A percentile compares a stretch with the other conserved stretches of the same genome.
phyloP scores from a whole-genome alignment of 35 echinoderm and acorn worm species.

The Chiridota heheva region DNA sequence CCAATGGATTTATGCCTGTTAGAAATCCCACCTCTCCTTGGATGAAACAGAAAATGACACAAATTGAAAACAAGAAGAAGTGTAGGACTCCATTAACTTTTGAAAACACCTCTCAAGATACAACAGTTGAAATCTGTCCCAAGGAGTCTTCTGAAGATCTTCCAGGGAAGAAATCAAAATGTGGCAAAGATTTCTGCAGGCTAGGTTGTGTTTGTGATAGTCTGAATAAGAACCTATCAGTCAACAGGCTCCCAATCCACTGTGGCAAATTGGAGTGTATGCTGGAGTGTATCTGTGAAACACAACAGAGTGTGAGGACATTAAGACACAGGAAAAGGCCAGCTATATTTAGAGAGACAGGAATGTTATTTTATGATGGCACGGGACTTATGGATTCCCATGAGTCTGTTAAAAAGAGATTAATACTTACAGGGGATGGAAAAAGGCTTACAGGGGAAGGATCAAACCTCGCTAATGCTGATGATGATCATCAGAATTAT shows the following conservation, averaged over 20 bases:
- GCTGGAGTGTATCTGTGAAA: slow-evolving; percentile 72
- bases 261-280: slow-evolving; percentile 80
- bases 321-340: slow-evolving; percentile 63
- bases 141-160: too few species aligned
- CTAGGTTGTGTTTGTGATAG: slow-evolving; percentile 82
- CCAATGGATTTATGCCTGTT: slow-evolving; percentile 31
- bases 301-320: slow-evolving; percentile 30
- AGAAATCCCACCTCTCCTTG: slow-evolving; percentile 30
- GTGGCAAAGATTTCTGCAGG: slow-evolving; percentile 76
- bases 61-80: neutral
- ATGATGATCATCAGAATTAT: neutral
- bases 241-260: slow-evolving; percentile 38
- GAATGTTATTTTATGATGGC: slow-evolving; percentile 89
- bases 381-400: too few species aligned
- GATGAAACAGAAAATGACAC: neutral
- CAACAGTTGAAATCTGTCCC: too few species aligned
- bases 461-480: neutral
- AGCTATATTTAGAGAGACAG: slow-evolving; percentile 42
- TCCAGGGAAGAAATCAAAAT: slow-evolving; percentile 12
- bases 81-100: neutral
- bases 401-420: too few species aligned
- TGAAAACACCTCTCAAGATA: too few species aligned
- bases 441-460: neutral
- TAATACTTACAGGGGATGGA: slow-evolving; percentile 31
- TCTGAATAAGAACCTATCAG: slow-evolving; percentile 10